A percentile compares a stretch with the other conserved stretches of the same genome.
phyloP scores from a whole-genome alignment of 1,140 invertebrate genomes.

The Dendrolimus punctatus region DNA sequence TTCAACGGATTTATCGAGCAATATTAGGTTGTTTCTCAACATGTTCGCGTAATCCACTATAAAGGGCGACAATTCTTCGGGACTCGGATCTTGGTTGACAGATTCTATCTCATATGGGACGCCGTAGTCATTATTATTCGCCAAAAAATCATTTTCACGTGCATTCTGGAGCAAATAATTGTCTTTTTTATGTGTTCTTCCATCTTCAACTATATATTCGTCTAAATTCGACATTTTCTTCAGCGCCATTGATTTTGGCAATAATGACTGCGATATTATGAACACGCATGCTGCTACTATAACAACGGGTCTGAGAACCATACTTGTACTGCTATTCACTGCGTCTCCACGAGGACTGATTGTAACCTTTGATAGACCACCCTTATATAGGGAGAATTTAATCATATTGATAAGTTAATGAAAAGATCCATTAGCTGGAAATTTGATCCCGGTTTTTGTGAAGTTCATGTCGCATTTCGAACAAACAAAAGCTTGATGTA shows the following conservation, averaged over 20 bases:
- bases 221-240: slow-evolving; percentile 37
- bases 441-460: too few species aligned
- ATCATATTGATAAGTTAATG: slow-evolving; percentile 39
- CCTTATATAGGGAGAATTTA: slow-evolving; percentile 28
- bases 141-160: slow-evolving; percentile 26
- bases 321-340: too few species aligned
- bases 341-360: slow-evolving; percentile 11
- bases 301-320: slow-evolving; percentile 22
- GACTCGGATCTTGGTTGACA: slow-evolving; percentile 25
- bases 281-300: slow-evolving; percentile 27
- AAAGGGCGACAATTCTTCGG: slow-evolving; percentile 41
- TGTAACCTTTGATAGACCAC: slow-evolving; percentile 10
- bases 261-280: slow-evolving; percentile 28
- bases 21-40: slow-evolving; percentile 53
- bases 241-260: slow-evolving; percentile 30
- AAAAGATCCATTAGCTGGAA: slow-evolving; percentile 40
- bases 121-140: slow-evolving; percentile 23
- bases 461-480: too few species aligned
- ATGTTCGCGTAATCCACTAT: slow-evolving; percentile 57
- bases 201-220: slow-evolving; percentile 43
- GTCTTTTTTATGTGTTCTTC: slow-evolving; percentile 39
- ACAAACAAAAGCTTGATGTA: background rate
- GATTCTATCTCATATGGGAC: slow-evolving; percentile 27
- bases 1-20: slow-evolving; percentile 56
- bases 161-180: slow-evolving; percentile 45